Percentiles rank a stretch among this genome's conserved stretches.
Evolutionary conservation across 2,888 invertebrate species (phyloP).

Genomic region (Nasonovia ribisnigri): DNA sequence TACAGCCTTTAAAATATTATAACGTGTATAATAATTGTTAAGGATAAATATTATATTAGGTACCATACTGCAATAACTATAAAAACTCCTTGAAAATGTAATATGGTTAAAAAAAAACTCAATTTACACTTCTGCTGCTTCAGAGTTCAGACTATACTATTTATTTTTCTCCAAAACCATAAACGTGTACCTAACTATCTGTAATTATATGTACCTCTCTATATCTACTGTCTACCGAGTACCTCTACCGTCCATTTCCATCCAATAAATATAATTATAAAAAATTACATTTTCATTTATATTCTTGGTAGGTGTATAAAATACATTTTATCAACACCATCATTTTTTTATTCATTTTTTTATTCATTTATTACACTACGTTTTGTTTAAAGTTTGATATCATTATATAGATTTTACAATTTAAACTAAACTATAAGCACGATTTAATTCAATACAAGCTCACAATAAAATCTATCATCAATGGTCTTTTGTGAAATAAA

Average conservation of each 20-base stretch:
- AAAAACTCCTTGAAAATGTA: not conserved
- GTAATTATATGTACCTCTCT: not conserved
- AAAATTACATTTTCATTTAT: not conserved
- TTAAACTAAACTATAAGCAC: not conserved
- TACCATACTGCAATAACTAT: not conserved
- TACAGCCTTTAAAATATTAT: not conserved
- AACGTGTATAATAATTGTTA: not conserved
- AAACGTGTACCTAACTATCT: not conserved
- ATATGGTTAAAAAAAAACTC: not conserved
- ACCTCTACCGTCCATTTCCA: not conserved
- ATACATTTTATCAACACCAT: not conserved
- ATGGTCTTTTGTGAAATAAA: not conserved
- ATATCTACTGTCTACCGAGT: not conserved
- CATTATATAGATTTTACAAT: not conserved
- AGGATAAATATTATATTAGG: not conserved
- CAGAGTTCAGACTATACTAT: not conserved
- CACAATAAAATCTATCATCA: not conserved
- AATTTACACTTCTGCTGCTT: not conserved
- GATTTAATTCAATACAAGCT: not conserved
- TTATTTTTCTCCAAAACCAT: not conserved
- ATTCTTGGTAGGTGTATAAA: not conserved
- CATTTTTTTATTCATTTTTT: not conserved
- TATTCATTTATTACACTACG: not conserved
- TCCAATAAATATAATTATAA: not conserved
- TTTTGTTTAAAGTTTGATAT: not conserved